Percentiles rank a stretch among this genome's conserved stretches.
Evolutionary conservation across 2,888 invertebrate genomes (phyloP).

Genomic region (Troilus luridus): DNA sequence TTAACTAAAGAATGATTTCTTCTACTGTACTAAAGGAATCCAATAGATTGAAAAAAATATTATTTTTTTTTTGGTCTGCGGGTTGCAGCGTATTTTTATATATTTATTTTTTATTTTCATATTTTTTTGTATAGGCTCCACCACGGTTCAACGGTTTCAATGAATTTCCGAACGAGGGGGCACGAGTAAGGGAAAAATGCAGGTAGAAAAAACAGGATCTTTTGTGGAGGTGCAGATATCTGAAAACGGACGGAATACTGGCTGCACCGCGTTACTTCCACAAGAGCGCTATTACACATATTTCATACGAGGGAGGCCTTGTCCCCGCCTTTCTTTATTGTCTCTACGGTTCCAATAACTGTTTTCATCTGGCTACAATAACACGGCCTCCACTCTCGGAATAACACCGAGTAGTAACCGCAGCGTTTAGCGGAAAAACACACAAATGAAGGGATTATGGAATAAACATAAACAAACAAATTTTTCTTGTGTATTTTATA

Average conservation of each 20-base stretch:
- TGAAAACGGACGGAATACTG: conserved; percentile 29
- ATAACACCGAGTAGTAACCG: neutral
- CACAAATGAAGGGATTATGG: neutral
- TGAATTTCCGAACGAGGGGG: conserved; percentile 43
- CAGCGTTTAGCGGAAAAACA: neutral
- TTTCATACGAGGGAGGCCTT: neutral
- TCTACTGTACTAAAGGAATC: neutral
- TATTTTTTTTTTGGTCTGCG: neutral
- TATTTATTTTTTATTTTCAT: too few species aligned
- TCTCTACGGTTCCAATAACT: neutral
- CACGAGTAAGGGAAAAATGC: conserved; percentile 28
- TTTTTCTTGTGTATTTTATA: too few species aligned
- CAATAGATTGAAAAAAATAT: conserved; percentile 16
- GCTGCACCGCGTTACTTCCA: conserved; percentile 2
- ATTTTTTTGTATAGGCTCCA: conserved; percentile 21
- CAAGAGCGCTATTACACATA: neutral
- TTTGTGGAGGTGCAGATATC: conserved; percentile 39
- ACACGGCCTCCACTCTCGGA: neutral
- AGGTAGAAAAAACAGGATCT: conserved; percentile 37
- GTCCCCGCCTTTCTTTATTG: conserved; percentile 1
- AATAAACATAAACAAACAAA: neutral
- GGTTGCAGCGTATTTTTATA: conserved; percentile 19
- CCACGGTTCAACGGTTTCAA: conserved; percentile 12
- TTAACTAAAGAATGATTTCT: neutral
- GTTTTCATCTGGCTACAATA: neutral